phyloP scores from a whole-genome alignment of 2,113 vertebrate species.

The Galbula dea region DNA sequence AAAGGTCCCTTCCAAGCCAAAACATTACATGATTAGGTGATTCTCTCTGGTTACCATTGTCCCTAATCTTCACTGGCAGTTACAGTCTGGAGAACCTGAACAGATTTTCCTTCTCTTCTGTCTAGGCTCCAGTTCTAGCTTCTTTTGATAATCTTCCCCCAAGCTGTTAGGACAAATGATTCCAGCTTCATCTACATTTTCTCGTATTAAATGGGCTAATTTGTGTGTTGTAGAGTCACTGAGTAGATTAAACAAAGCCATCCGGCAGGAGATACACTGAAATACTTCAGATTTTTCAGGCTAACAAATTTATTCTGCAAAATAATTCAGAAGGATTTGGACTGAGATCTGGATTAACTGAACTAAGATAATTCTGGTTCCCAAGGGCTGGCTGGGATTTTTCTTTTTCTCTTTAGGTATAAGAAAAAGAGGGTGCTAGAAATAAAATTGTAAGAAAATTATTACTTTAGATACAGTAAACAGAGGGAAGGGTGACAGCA shows the following conservation, averaged over 20 bases:
- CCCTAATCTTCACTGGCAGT: constrained; percentile 3
- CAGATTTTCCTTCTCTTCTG: not conserved
- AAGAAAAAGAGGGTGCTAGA: not conserved
- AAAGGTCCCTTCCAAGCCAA: too few relatives aligned
- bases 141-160: constrained; percentile 45
- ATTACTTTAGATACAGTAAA: not conserved
- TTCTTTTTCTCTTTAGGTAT: not conserved
- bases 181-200: constrained; percentile 25
- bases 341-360: not conserved
- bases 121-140: constrained; percentile 17
- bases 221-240: constrained; percentile 19
- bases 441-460: not conserved
- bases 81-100: not conserved
- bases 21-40: too few relatives aligned
- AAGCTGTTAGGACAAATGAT: constrained; percentile 51
- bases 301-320: not conserved
- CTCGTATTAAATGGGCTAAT: constrained; percentile 25
- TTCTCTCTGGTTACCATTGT: not conserved
- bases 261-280: not conserved
- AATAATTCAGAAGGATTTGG: constrained; percentile 9
- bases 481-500: not conserved
- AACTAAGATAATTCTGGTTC: not conserved
- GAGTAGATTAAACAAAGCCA: constrained; percentile 48
- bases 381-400: not conserved
- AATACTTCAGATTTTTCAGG: constrained; percentile 12